Evolutionary conservation across 2,888 invertebrate genomes (phyloP).

Genomic region (Euplexia lucipara): DNA sequence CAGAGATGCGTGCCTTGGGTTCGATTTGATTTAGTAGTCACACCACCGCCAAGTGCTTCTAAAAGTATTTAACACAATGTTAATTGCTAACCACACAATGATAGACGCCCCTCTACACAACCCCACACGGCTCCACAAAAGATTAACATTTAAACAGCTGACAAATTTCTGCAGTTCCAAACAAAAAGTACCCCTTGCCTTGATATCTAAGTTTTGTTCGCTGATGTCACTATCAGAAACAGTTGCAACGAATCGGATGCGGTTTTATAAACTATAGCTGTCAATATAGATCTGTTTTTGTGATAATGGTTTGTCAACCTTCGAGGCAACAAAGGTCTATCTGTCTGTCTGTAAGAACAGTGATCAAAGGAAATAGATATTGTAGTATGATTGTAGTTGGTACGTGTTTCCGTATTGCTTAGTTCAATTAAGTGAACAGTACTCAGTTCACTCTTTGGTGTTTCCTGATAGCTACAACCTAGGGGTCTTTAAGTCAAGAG

Average conservation of each 20-base stretch:
- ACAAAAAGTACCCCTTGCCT: constrained; percentile 49
- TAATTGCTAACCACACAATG: too few relatives aligned
- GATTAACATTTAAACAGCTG: constrained; percentile 33
- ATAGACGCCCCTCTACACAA: too few relatives aligned
- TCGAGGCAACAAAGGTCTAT: constrained; percentile 16
- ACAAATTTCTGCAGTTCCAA: constrained; percentile 11
- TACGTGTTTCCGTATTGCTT: neutral
- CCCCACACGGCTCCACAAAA: constrained; percentile 13
- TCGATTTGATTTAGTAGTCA: too few relatives aligned
- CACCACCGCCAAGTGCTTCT: too few relatives aligned
- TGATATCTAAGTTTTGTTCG: constrained; percentile 40
- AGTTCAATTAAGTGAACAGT: neutral
- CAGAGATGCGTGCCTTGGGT: too few relatives aligned
- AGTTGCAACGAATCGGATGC: constrained; percentile 51
- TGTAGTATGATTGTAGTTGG: neutral
- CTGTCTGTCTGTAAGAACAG: neutral
- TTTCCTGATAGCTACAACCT: too few relatives aligned
- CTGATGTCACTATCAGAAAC: constrained; percentile 47
- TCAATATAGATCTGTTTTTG: constrained; percentile 34
- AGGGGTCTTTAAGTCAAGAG: too few relatives aligned
- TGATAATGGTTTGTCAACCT: constrained; percentile 43
- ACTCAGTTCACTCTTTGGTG: neutral
- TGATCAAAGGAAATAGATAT: constrained; percentile 13
- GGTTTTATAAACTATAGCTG: constrained; percentile 25
- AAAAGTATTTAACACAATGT: too few relatives aligned